These are phyloP conservation scores for Ceratosolen solmsi DNA, from an alignment of 1,140 invertebrate genomes.

Conservation along the genomic window DNA sequence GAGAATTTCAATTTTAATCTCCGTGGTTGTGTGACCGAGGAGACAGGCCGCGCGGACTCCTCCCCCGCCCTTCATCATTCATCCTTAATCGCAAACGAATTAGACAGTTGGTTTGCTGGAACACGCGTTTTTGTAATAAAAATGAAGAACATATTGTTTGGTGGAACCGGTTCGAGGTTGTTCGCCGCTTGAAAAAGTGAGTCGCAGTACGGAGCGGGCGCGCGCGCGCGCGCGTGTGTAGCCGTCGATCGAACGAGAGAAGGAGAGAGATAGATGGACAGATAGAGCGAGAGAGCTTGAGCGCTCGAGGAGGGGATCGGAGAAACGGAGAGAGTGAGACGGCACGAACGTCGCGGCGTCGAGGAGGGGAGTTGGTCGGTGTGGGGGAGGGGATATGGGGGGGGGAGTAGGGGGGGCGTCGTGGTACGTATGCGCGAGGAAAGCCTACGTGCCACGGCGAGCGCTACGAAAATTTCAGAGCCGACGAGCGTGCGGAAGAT, in stretches of 20 bases:
- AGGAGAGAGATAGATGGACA: background rate
- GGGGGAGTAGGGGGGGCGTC: too few species aligned
- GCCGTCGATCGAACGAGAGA: background rate
- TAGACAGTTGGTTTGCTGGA: background rate
- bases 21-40: background rate
- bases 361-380: too few species aligned
- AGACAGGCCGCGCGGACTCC: background rate
- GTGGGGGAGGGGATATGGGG: background rate
- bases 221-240: background rate
- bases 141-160: conserved; percentile 25
- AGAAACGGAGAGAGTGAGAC: background rate
- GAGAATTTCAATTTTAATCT: background rate
- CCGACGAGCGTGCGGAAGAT: conserved; percentile 17
- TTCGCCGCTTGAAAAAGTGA: conserved; percentile 25
- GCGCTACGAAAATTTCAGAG: conserved; percentile 30
- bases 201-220: conserved; percentile 1
- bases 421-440: conserved; percentile 19
- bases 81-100: background rate
- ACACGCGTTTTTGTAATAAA: conserved; percentile 4
- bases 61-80: background rate
- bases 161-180: conserved; percentile 27
- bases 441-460: conserved; percentile 22
- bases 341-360: background rate
- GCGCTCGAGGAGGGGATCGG: background rate
- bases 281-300: background rate